These are phyloP conservation scores for Epinotia bilunana DNA, from an alignment of 2,888 invertebrate genomes.

Conservation along the genomic window DNA sequence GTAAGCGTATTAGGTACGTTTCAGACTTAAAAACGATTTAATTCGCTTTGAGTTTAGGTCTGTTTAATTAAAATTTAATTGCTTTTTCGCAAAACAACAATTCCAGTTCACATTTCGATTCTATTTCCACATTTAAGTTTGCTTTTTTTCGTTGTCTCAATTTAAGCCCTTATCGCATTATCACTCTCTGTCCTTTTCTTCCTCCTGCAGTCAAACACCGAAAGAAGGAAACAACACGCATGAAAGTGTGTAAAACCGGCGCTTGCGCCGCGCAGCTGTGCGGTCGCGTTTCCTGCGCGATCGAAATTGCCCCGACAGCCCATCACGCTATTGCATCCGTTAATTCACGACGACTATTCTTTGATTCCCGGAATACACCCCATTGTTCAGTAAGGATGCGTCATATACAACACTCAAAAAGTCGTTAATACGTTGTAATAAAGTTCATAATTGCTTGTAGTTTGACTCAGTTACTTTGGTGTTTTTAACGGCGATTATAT, in stretches of 20 bases:
- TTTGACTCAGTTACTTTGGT: neutral
- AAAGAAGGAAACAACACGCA: neutral
- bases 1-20: too few species aligned
- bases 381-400: slow-evolving; percentile 20
- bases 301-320: slow-evolving; percentile 36
- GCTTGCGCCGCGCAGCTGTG: slow-evolving; percentile 23
- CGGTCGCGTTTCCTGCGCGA: slow-evolving; percentile 14
- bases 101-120: slow-evolving; percentile 14
- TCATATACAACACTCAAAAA: slow-evolving; percentile 1
- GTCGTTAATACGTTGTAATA: neutral
- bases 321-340: slow-evolving; percentile 20
- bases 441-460: neutral
- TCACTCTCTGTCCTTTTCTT: slow-evolving; percentile 5
- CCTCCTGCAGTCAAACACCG: neutral
- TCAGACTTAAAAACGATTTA: too few species aligned
- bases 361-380: slow-evolving; percentile 53
- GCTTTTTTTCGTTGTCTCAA: neutral
- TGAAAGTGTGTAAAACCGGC: neutral
- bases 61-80: too few species aligned
- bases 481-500: neutral
- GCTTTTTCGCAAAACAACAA: neutral
- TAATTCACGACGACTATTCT: slow-evolving; percentile 42
- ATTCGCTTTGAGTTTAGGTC: too few species aligned
- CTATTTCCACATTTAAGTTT: slow-evolving; percentile 17
- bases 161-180: neutral